Base-by-base conservation (phyloP, 1,140 invertebrate genomes). In the Vanessa tameamea region DNA sequence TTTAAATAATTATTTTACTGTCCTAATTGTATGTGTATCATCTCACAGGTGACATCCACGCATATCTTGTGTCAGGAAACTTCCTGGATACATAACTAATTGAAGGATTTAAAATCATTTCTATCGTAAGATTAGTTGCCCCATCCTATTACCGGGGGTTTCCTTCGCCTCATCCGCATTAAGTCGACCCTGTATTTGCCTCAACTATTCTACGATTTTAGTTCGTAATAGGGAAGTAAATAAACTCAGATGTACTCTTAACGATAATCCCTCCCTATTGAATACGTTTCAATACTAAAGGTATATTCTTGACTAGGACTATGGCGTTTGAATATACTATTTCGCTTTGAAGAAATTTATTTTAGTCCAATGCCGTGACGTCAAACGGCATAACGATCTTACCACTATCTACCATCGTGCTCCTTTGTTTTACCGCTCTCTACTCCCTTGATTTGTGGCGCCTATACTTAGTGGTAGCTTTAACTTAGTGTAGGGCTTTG, bases 191-290 rank as follows among this genome's bases (percentile, higher is more conserved):
- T 12, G 20, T 61, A 61, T 61, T 61, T 31, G 57, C 57, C 31
- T 61, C 31, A 15, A 61, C 57, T 61, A 61, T 61, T n/a, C 57
- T 15, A 61, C 57, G 57, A 37, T 61, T 61, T 61, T 59, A 59
- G 55, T 59, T 59, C 55, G 55, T 59, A 61, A 37, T 13, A 61
- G 31, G 57, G 57, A 61, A 61, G 57, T 61, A 61, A 61, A 61
- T 61, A 61, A 61, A 61, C 57, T 61, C 26, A 61, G 57, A 61
- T 61, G 57, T 61, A 31, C 53, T 55, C 72, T 69, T 75, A 69
- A 50, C 67, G 59, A 67, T 74, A 78, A 78, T 79, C 72, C 68
- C 63, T 20, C 47, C 53, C 65, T 75, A 78, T 74, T 72, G 68
- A 72, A 69, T 74, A 69, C 43, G 64, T 51, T 43, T 69, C 67